phyloP scores from a whole-genome alignment of 1,140 invertebrate genomes.

The Ptiloglossa arizonensis region DNA sequence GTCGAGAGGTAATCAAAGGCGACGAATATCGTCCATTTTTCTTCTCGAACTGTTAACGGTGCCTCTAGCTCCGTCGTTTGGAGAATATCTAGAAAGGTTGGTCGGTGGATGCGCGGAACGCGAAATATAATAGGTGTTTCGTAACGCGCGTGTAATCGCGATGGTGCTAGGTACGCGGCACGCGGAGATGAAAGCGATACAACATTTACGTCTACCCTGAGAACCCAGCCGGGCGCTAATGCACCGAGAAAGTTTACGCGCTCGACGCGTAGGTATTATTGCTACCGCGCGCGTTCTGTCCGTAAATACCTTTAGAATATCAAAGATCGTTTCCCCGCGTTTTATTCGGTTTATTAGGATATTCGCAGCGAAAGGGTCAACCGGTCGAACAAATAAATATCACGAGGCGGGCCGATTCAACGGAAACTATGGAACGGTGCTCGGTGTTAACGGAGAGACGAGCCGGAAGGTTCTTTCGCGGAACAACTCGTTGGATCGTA shows the following conservation, averaged over 20 bases:
- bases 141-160: neutral
- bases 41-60: neutral
- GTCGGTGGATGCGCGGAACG: too few species aligned
- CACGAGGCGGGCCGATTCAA: too few species aligned
- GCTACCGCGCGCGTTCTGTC: too few species aligned
- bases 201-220: neutral
- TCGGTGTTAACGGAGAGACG: neutral
- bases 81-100: constrained; percentile 7
- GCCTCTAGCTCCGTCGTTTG: neutral
- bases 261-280: too few species aligned
- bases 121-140: too few species aligned
- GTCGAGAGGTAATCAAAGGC: neutral
- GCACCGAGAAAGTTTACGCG: neutral
- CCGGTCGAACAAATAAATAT: too few species aligned
- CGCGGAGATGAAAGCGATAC: neutral
- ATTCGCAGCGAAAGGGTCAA: too few species aligned
- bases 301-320: too few species aligned
- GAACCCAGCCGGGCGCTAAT: neutral
- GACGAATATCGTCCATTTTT: neutral
- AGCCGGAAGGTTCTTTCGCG: neutral
- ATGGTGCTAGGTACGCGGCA: neutral
- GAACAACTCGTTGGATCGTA: constrained; percentile 34
- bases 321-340: too few species aligned
- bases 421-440: too few species aligned
- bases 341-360: too few species aligned